phyloP scores from a whole-genome alignment of 2,888 invertebrate genomes.

The Colostygia pectinataria region DNA sequence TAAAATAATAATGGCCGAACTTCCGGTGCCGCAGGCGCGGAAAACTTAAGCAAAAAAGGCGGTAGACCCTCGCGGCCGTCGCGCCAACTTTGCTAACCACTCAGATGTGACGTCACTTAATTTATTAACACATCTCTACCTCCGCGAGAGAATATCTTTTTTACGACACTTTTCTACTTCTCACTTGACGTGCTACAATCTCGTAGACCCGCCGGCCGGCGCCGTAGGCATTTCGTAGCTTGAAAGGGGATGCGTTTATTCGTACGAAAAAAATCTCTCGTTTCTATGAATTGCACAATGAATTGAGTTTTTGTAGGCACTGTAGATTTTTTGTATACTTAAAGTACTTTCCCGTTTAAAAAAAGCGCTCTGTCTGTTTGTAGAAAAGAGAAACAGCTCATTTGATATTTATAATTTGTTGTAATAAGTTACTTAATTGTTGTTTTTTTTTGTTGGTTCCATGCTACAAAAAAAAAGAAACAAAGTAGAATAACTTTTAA shows the following conservation, averaged over 20 bases:
- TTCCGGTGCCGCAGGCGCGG: constrained; percentile 83
- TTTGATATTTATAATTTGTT: too few species aligned
- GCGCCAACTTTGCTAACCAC: constrained; percentile 73
- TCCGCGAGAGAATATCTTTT: constrained; percentile 57
- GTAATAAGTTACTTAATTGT: too few species aligned
- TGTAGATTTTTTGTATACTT: too few species aligned
- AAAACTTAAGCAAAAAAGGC: constrained; percentile 80
- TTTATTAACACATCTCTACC: constrained; percentile 80
- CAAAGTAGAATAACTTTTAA: too few species aligned
- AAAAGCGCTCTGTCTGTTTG: too few species aligned
- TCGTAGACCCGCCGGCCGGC: constrained; percentile 30
- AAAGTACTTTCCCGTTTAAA: too few species aligned
- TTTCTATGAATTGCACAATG: too few species aligned
- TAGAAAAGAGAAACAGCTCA: too few species aligned
- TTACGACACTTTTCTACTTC: constrained; percentile 70
- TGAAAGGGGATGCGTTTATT: constrained; percentile 33
- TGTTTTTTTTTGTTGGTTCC: too few species aligned
- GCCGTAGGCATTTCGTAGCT: constrained; percentile 32
- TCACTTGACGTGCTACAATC: constrained; percentile 57
- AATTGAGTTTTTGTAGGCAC: too few species aligned
- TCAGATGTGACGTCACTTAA: constrained; percentile 80
- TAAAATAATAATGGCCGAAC: constrained; percentile 84
- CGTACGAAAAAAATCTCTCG: constrained; percentile 6
- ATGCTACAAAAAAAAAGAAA: too few species aligned
- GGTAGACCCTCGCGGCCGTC: constrained; percentile 76